Base-by-base conservation (phyloP, 1,140 invertebrate genomes). In the Drosophila serrata region DNA sequence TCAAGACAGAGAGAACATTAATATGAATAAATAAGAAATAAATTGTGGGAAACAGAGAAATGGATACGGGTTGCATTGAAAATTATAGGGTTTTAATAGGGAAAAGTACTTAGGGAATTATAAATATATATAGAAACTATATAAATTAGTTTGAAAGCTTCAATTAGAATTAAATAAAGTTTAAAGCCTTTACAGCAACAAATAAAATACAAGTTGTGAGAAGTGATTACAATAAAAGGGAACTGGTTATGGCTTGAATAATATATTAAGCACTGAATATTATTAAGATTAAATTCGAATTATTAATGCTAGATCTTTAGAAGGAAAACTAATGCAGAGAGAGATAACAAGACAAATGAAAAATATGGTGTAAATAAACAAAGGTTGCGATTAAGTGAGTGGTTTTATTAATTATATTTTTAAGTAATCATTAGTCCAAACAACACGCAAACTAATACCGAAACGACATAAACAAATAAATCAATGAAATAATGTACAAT, bases 401-500 rank as follows among this genome's bases (percentile, higher is more conserved):
- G 12, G 6, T 15, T n/a, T 6, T 56, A 29, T 42, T 22, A 69
- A 29, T 69, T 48, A 33, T 37, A 43, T 48, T 63, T 49, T 35
- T 49, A 49, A 74, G 33, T 17, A 51, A n/a, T 19, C 24, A 22
- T 9, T 43, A 69, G 33, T 3, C 12, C 13, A 15, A 27, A 29
- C 12, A 22, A 27, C 19, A 24, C 29, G 35, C 33, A 29, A 37
- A 58, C 39, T 40, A 31, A 46, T 33, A 46, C 35, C 43, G 11
- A 40, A 31, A 65, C 17, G 33, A 24, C 39, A 61, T 17, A 29
- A 43, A 33, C 29, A 65, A 65, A 43, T 35, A 53, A 69, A 65
- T 49, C 60, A 53, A 45, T 37, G 22, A 65, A 65, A 35, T 35
- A 65, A 35, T 45, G 15, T 65, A 35, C 40, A 37, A 61, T 46